These are phyloP conservation scores for Laticauda colubrina DNA, from an alignment of 2,113 vertebrate genomes.

Conservation along the genomic window DNA sequence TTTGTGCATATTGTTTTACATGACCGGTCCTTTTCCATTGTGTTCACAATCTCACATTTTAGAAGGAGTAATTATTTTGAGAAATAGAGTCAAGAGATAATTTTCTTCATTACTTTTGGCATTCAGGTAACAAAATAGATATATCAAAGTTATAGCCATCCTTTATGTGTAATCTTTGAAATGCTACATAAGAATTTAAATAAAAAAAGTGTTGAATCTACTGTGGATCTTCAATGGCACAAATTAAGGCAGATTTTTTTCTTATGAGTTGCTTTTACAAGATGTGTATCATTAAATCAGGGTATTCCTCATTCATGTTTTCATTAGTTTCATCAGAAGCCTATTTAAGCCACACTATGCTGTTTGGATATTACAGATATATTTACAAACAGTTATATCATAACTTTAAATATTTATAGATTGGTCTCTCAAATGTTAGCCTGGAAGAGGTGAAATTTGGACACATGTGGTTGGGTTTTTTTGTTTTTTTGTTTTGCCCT, in stretches of 20 bases:
- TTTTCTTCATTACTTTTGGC: background rate
- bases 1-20: background rate
- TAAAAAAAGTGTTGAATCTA: background rate
- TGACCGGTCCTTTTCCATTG: background rate
- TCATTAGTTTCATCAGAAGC: conserved; percentile 22
- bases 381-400: conserved; percentile 9
- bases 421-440: conserved; percentile 14
- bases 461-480: background rate
- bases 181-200: background rate
- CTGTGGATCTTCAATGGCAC: background rate
- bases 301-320: conserved; percentile 28
- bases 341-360: conserved; percentile 6
- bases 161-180: conserved; percentile 25
- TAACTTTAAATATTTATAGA: conserved; percentile 11
- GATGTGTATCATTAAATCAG: conserved; percentile 17
- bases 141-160: background rate
- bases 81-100: background rate
- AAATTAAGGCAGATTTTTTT: background rate
- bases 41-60: background rate
- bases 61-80: background rate
- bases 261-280: background rate
- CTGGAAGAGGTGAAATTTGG: conserved; percentile 9
- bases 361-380: conserved; percentile 13
- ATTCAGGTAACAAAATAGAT: conserved; percentile 8
- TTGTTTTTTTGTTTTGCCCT: background rate